Evolutionary conservation across 2,113 vertebrate genomes (phyloP).

Genomic region (Tinamus guttatus): DNA sequence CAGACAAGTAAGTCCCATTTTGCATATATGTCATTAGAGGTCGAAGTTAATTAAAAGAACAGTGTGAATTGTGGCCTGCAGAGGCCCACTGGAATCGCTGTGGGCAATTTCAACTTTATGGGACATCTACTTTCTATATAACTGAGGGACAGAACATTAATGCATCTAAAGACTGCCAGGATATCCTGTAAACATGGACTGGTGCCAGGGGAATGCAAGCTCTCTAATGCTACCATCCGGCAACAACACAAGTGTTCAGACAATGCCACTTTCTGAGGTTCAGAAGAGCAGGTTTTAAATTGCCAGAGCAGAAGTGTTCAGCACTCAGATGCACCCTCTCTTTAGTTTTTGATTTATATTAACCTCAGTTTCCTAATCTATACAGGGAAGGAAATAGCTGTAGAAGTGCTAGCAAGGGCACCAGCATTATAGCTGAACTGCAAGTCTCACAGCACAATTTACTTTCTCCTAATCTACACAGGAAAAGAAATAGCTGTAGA

Average conservation of each 20-base stretch:
- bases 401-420: not conserved
- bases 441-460: not conserved
- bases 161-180: not conserved
- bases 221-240: rapidly evolving
- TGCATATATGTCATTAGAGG: not conserved
- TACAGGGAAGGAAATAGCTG: not conserved
- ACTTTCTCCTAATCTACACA: not conserved
- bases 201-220: rapidly evolving
- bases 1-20: not conserved
- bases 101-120: conserved; percentile 1
- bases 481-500: not conserved
- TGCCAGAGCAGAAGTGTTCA: not conserved
- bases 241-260: not conserved
- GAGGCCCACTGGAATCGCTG: not conserved
- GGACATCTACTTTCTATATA: not conserved
- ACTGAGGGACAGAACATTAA: not conserved
- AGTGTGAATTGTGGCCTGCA: not conserved
- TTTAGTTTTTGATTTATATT: not conserved
- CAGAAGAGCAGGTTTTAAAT: not conserved
- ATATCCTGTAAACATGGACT: not conserved
- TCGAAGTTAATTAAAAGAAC: not conserved
- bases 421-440: not conserved
- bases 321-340: not conserved
- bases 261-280: rapidly evolving
- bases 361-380: not conserved